A percentile compares a stretch with the other conserved stretches of the same genome.
Conservation (phyloP, 1,140 invertebrate genomes). For the Heliconius congener region DNA sequence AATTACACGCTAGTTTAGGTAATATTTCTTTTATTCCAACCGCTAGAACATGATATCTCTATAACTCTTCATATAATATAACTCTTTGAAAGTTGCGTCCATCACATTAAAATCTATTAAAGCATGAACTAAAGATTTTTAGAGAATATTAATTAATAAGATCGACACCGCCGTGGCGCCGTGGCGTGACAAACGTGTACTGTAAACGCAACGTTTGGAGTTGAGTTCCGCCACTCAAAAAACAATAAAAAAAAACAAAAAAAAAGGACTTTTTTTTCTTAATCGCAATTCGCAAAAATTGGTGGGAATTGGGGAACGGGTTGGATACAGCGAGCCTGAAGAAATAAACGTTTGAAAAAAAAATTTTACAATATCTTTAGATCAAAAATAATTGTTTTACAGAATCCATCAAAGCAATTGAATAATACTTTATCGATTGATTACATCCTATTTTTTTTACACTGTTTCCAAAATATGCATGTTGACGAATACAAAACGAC, state of each 20-base stretch:
- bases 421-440: conserved; percentile 35
- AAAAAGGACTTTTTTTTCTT: too few species aligned
- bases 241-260: too few species aligned
- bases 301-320: too few species aligned
- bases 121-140: too few species aligned
- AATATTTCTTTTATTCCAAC: background rate
- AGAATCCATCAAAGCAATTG: conserved; percentile 21
- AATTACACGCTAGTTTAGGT: background rate
- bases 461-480: conserved; percentile 34
- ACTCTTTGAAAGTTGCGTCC: background rate
- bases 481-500: conserved; percentile 54
- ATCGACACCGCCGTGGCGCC: too few species aligned
- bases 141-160: too few species aligned
- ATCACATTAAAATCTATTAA: background rate
- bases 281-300: too few species aligned
- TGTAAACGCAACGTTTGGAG: too few species aligned
- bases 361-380: background rate
- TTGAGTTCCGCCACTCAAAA: too few species aligned
- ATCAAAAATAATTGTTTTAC: background rate
- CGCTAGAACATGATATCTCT: background rate
- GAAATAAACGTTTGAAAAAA: too few species aligned
- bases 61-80: background rate
- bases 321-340: too few species aligned
- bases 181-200: too few species aligned
- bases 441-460: conserved; percentile 53